A percentile compares a stretch with the other conserved stretches of the same genome.
Conservation (phyloP, 2,797 vertebrate genomes). For the Sternotherus odoratus region DNA sequence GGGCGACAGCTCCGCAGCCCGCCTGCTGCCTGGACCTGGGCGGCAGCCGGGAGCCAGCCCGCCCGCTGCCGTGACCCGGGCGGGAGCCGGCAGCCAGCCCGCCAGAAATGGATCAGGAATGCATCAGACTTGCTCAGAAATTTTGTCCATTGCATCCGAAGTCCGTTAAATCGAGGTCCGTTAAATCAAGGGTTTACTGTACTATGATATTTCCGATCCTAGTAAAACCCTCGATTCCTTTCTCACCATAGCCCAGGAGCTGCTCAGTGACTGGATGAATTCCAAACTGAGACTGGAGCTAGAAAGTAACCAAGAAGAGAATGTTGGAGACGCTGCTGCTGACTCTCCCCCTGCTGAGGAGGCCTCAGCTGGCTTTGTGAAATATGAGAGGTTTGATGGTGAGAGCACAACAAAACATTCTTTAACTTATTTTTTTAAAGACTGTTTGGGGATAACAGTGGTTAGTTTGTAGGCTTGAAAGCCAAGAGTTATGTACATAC, state of each 20-base stretch:
- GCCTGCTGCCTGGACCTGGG: too few species aligned
- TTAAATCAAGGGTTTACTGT: too few species aligned
- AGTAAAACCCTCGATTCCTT: slow-evolving; percentile 45
- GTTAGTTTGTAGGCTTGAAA: background rate
- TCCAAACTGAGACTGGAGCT: slow-evolving; percentile 86
- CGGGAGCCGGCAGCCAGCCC: too few species aligned
- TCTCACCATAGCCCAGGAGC: slow-evolving; percentile 85
- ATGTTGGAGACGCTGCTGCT: slow-evolving; percentile 34
- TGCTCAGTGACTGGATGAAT: slow-evolving; percentile 90
- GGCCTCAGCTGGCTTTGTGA: slow-evolving; percentile 36
- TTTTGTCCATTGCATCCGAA: too few species aligned
- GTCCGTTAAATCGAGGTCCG: too few species aligned
- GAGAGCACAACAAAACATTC: slow-evolving; percentile 46
- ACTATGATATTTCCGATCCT: slow-evolving; percentile 20
- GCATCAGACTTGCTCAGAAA: too few species aligned
- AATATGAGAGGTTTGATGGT: slow-evolving; percentile 90
- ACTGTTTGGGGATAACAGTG: background rate
- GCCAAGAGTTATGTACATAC: background rate
- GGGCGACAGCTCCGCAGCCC: too few species aligned
- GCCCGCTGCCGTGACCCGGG: too few species aligned
- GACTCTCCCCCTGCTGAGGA: slow-evolving; percentile 37
- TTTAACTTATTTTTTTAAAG: background rate
- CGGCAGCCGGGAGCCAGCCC: too few species aligned
- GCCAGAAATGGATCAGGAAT: too few species aligned
- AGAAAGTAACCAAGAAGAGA: slow-evolving; percentile 76